Base-by-base conservation (phyloP, 1,140 invertebrate species). In the Leptoteleia sp. region DNA sequence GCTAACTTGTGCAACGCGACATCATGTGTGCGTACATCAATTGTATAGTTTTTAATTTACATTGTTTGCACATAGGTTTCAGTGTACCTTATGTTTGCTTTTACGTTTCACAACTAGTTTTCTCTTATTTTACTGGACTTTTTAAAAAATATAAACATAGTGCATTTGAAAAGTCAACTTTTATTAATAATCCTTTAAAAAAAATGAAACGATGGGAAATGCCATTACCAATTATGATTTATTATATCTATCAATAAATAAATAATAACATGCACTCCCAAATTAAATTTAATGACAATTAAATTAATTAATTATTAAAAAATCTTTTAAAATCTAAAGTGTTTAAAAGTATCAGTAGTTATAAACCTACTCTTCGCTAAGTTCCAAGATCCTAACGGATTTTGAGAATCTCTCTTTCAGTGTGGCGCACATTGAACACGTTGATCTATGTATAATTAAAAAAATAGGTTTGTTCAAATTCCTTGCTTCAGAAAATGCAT, bases 321-420 rank as follows among this genome's bases (percentile, higher is more conserved):
- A n/a, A n/a, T n/a, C n/a, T n/a, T n/a, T n/a, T n/a, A n/a, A n/a
- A n/a, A n/a, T n/a, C n/a, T n/a, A n/a, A n/a, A n/a, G n/a, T n/a
- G n/a, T n/a, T n/a, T n/a, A n/a, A n/a, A n/a, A n/a, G n/a, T n/a
- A n/a, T n/a, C n/a, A n/a, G n/a, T n/a, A n/a, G n/a, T n/a, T n/a
- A 37, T 13, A 43, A 19, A 79, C 67, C 79, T 76, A 87, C 86
- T 72, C 43, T 37, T 70, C 48, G 38, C 84, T 85, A 4, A 87
- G 79, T 61, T 86, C 81, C 15, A 83, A 78, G 4, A 86, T 59
- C 42, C 76, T 79, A 0, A 86, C 16, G 1, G 84, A 86, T 5
- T 79, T 83, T 1, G 48, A 48, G 43, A 87, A 81, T 65, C 79
- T 83, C 7, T 78, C 50, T 25, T 85, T 85, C 8, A 87, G 47